A percentile compares a stretch with the other conserved stretches of the same genome.
These are phyloP conservation scores for Leguminivora glycinivorella DNA, from an alignment of 1,140 invertebrate genomes.

Conservation along the genomic window DNA sequence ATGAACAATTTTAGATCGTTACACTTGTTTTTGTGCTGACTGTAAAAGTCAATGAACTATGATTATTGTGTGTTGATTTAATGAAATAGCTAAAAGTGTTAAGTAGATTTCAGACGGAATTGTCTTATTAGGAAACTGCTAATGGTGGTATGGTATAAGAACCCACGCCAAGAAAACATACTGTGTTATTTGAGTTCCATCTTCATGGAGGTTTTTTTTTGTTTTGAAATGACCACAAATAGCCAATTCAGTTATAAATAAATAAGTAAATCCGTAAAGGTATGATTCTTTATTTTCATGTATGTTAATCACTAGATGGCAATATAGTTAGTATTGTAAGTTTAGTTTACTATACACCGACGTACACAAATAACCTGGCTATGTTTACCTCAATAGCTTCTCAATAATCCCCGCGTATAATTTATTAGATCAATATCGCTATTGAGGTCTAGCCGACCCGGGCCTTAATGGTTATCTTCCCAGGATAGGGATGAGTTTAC, in stretches of 20 bases:
- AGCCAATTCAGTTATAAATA: no score
- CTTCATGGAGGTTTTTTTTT: no score
- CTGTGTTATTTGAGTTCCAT: no score
- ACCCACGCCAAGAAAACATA: no score
- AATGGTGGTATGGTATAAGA: not conserved
- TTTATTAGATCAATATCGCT: conserved; percentile 72
- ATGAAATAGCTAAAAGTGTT: not conserved
- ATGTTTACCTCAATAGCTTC: conserved; percentile 47
- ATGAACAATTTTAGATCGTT: not conserved
- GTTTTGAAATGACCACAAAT: no score
- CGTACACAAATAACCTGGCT: not conserved
- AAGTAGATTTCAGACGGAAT: not conserved
- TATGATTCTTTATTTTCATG: no score
- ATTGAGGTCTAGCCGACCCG: conserved; percentile 53
- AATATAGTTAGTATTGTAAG: no score
- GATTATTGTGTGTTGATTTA: not conserved
- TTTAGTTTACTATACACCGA: not conserved
- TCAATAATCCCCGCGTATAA: conserved; percentile 61
- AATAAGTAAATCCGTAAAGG: no score
- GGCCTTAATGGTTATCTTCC: conserved; percentile 64
- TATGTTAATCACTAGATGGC: no score
- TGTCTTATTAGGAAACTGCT: not conserved
- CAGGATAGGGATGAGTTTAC: conserved; percentile 15
- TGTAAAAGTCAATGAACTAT: not conserved
- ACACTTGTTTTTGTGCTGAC: not conserved